Conservation (phyloP, 2,797 vertebrate species). For the Glossophaga mutica region DNA sequence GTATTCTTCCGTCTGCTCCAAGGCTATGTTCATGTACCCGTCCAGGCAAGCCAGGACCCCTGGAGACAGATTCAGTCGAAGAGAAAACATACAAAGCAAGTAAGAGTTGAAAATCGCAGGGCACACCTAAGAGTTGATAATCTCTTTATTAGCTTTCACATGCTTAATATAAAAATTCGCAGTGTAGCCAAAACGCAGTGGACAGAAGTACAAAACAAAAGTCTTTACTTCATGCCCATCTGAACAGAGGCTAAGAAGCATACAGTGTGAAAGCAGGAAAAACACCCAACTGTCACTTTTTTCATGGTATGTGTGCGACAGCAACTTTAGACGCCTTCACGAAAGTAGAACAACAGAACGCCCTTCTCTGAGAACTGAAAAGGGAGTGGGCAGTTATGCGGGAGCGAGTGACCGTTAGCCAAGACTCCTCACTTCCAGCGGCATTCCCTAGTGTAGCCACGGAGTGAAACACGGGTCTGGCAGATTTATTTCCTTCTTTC, state of each 20-base stretch:
- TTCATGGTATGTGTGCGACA: background rate
- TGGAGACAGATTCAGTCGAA: slow-evolving; percentile 72
- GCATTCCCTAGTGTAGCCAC: slow-evolving; percentile 24
- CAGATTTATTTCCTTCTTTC: slow-evolving; percentile 42
- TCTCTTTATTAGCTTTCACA: background rate
- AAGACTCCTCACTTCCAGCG: background rate
- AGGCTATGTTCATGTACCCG: slow-evolving; percentile 99
- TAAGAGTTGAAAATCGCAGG: slow-evolving; percentile 15
- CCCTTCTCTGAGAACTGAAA: background rate
- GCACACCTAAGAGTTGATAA: background rate
- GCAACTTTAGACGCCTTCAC: slow-evolving; percentile 25
- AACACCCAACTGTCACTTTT: background rate
- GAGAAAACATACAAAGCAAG: slow-evolving; percentile 21
- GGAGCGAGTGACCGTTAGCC: background rate
- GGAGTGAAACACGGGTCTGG: background rate
- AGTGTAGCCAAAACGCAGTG: background rate
- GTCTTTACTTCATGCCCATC: background rate
- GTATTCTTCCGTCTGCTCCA: slow-evolving; percentile 99
- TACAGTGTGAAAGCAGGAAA: background rate
- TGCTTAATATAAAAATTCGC: slow-evolving; percentile 45
- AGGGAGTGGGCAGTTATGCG: background rate
- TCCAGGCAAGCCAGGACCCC: slow-evolving; percentile 98
- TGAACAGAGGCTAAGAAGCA: background rate
- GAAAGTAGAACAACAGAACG: background rate
- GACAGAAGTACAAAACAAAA: background rate